A percentile compares a stretch with the other conserved stretches of the same genome.
Evolutionary conservation across 92 coral and sea anemone species (phyloP).

Genomic region (Palythoa caribaeorum): DNA sequence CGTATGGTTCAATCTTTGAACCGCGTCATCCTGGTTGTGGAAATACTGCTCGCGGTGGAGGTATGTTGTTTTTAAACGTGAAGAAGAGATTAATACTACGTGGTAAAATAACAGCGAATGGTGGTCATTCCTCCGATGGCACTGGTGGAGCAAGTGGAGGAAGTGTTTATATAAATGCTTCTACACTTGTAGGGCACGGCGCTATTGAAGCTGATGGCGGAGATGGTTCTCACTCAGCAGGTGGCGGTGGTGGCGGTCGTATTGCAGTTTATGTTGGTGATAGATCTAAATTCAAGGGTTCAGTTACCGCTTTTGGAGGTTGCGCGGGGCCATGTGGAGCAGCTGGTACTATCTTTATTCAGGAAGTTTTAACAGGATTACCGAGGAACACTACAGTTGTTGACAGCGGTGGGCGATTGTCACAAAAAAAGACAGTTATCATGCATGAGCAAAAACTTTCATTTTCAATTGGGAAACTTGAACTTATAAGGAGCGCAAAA

Average conservation of each 20-base stretch:
- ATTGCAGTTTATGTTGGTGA: constrained; percentile 62
- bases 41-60: constrained; percentile 69
- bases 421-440: constrained; percentile 65
- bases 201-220: constrained; percentile 66
- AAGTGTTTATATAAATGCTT: constrained; percentile 57
- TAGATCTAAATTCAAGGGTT: constrained; percentile 54
- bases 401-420: constrained; percentile 60
- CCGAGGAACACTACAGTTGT: constrained; percentile 67
- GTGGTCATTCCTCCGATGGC: constrained; percentile 39
- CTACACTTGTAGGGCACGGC: constrained; percentile 62
- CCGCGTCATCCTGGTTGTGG: constrained; percentile 72
- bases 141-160: constrained; percentile 80
- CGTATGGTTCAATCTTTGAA: constrained; percentile 71
- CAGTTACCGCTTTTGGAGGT: constrained; percentile 67
- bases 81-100: constrained; percentile 51
- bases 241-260: constrained; percentile 77
- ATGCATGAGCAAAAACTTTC: constrained; percentile 65
- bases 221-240: constrained; percentile 39
- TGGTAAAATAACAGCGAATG: constrained; percentile 65
- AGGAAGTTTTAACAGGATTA: constrained; percentile 63
- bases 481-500: constrained; percentile 54
- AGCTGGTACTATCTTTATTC: constrained; percentile 72
- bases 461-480: constrained; percentile 63
- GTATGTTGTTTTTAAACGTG: constrained; percentile 53
- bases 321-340: constrained; percentile 69